Conservation (phyloP, 1,140 invertebrate species). For the Orchestia grillus region DNA sequence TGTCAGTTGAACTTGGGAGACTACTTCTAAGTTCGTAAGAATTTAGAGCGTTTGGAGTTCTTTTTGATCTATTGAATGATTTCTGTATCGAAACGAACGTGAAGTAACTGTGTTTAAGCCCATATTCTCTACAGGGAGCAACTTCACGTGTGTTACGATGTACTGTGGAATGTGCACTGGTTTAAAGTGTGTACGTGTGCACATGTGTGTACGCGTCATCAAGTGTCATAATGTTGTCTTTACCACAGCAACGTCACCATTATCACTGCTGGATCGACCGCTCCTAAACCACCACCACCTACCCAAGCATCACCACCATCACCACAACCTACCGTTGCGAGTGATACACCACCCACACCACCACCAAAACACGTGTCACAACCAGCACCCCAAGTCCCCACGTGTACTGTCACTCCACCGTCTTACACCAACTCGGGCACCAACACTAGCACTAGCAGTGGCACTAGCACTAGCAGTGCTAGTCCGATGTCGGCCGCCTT, state of each 20-base stretch:
- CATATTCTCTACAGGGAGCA: neutral
- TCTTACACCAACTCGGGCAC: neutral
- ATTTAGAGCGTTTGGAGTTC: too few relatives aligned
- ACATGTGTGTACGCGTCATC: neutral
- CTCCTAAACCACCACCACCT: constrained; percentile 3
- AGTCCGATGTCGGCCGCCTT: constrained; percentile 25
- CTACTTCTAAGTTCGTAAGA: too few relatives aligned
- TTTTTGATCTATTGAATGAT: neutral
- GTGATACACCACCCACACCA: neutral
- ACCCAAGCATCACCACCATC: neutral
- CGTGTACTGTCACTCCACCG: neutral
- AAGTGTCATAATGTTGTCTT: neutral
- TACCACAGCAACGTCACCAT: constrained; percentile 45
- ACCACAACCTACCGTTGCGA: neutral
- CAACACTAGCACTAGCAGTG: neutral
- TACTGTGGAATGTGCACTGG: neutral
- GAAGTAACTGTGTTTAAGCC: neutral
- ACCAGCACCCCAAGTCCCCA: neutral
- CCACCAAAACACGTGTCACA: neutral
- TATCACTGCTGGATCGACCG: neutral
- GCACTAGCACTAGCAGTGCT: constrained; percentile 22
- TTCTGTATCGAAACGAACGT: neutral
- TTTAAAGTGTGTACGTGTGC: neutral
- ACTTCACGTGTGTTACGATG: neutral
- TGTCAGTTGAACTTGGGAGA: too few relatives aligned